Conservation (phyloP, 2,888 invertebrate genomes). For the Pseudococcus jackbeardsleyi region DNA sequence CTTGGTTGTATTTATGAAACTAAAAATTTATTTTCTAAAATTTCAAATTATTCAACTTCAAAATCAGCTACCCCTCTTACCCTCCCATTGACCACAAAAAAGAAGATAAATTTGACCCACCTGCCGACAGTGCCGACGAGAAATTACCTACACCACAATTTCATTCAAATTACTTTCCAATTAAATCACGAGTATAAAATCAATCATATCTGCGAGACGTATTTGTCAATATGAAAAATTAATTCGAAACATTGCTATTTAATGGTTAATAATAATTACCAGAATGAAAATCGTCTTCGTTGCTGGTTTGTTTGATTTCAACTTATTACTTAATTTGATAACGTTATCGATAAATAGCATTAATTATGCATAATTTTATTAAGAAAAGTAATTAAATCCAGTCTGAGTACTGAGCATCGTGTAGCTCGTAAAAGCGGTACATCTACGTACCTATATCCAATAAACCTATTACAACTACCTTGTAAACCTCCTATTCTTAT, state of each 20-base stretch:
- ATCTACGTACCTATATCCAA: not conserved
- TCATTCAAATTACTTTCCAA: no score
- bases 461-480: not conserved
- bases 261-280: not conserved
- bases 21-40: no score
- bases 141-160: no score
- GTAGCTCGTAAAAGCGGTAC: slow-evolving; percentile 20
- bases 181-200: no score
- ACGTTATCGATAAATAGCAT: slow-evolving; percentile 22
- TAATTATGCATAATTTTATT: slow-evolving; percentile 37
- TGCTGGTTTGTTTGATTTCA: slow-evolving; percentile 17
- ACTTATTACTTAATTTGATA: not conserved
- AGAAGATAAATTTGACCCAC: no score
- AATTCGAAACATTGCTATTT: not conserved
- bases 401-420: not conserved
- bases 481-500: not conserved
- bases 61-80: no score
- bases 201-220: not conserved
- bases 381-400: slow-evolving; percentile 14
- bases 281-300: slow-evolving; percentile 4
- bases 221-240: not conserved
- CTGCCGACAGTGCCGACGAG: no score
- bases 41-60: no score
- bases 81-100: no score
- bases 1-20: no score